Percentiles rank a stretch among this genome's conserved stretches.
phyloP scores from a whole-genome alignment of 2,888 invertebrate genomes.

The Lissonota sp. region DNA sequence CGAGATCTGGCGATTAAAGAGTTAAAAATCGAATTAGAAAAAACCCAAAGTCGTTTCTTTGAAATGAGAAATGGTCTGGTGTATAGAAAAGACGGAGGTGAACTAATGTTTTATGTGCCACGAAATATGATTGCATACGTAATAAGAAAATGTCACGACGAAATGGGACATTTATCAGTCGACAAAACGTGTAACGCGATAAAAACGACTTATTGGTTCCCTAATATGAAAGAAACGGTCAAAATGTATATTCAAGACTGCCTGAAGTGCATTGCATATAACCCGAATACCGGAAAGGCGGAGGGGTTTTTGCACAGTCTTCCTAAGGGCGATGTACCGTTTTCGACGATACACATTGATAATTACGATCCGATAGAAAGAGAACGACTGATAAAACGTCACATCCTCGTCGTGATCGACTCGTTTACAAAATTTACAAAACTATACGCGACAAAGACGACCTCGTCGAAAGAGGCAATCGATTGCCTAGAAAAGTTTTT shows the following conservation, averaged over 20 bases:
- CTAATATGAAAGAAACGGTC: slow-evolving; percentile 52
- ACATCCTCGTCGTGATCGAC: slow-evolving; percentile 72
- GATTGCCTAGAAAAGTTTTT: slow-evolving; percentile 66
- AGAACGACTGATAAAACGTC: slow-evolving; percentile 70
- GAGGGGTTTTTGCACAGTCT: slow-evolving; percentile 62
- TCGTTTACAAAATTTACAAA: slow-evolving; percentile 71
- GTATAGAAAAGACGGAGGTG: slow-evolving; percentile 50
- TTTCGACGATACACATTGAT: slow-evolving; percentile 62
- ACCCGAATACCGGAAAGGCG: slow-evolving; percentile 46
- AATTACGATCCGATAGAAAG: slow-evolving; percentile 66
- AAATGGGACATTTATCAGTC: slow-evolving; percentile 63
- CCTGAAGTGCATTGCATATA: slow-evolving; percentile 64
- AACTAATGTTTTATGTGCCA: slow-evolving; percentile 65
- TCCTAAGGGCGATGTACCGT: slow-evolving; percentile 64
- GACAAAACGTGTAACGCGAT: slow-evolving; percentile 62
- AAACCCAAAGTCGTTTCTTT: slow-evolving; percentile 38
- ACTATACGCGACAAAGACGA: slow-evolving; percentile 65
- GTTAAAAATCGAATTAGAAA: slow-evolving; percentile 25
- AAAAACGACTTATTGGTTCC: slow-evolving; percentile 56
- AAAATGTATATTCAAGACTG: slow-evolving; percentile 47
- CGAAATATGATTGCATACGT: slow-evolving; percentile 48
- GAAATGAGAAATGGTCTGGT: slow-evolving; percentile 66
- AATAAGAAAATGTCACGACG: slow-evolving; percentile 64
- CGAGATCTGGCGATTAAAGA: slow-evolving; percentile 34
- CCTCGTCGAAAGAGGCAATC: slow-evolving; percentile 61